phyloP scores from a whole-genome alignment of 2,797 vertebrate species.

The Catamblyrhynchus diadema region DNA sequence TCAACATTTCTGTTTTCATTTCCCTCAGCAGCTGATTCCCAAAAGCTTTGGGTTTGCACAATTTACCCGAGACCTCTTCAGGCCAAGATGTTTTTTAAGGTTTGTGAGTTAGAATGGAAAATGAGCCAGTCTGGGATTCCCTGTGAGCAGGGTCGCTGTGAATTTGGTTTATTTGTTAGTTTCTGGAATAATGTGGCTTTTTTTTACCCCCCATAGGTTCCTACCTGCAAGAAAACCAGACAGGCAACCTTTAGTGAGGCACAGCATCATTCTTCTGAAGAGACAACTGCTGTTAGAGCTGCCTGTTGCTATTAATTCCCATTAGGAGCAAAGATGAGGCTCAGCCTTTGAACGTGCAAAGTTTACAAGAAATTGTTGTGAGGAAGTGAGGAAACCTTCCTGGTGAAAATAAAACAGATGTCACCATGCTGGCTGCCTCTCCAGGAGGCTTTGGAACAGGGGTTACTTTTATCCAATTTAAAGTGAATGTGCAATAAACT shows the following conservation, averaged over 20 bases:
- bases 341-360: neutral
- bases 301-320: neutral
- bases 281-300: neutral
- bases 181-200: neutral
- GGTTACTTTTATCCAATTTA: neutral
- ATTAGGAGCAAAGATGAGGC: neutral
- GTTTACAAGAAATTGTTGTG: neutral
- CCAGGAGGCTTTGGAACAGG: neutral
- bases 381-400: neutral
- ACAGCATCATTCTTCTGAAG: neutral
- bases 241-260: neutral
- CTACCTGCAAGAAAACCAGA: neutral
- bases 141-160: neutral
- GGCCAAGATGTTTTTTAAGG: neutral
- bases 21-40: neutral
- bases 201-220: accelerated
- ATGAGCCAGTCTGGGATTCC: neutral
- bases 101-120: neutral
- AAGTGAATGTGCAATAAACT: neutral
- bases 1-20: neutral
- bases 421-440: neutral
- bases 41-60: neutral
- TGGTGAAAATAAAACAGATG: neutral
- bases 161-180: neutral
- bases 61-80: accelerated